A percentile compares a stretch with the other conserved stretches of the same genome.
These are phyloP conservation scores for Leucoma salicis DNA, from an alignment of 2,888 invertebrate species.

Conservation along the genomic window DNA sequence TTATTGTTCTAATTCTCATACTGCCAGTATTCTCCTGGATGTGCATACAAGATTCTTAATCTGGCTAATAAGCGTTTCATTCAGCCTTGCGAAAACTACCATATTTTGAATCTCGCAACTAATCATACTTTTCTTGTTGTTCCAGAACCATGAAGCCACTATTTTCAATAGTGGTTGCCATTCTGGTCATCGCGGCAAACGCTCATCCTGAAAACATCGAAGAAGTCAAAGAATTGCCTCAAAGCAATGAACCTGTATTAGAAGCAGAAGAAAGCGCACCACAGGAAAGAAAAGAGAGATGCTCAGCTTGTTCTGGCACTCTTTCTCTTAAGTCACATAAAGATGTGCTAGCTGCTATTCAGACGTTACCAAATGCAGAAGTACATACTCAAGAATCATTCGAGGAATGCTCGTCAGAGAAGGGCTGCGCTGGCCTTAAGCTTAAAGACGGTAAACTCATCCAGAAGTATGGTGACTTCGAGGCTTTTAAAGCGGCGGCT, in stretches of 20 bases:
- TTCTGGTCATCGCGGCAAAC: conserved; percentile 54
- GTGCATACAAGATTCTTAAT: too few relatives aligned
- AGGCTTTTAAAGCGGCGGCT: conserved; percentile 62
- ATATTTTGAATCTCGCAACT: too few relatives aligned
- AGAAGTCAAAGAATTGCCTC: conserved; percentile 57
- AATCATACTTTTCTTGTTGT: conserved; percentile 38
- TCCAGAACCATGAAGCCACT: conserved; percentile 78
- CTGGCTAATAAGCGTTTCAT: too few relatives aligned
- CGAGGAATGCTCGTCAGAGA: conserved; percentile 67
- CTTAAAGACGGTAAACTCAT: conserved; percentile 70
- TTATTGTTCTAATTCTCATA: too few relatives aligned
- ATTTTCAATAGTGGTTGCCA: conserved; percentile 63
- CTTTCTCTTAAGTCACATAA: conserved; percentile 52
- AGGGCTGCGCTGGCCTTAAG: conserved; percentile 74
- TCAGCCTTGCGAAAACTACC: too few relatives aligned
- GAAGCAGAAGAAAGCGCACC: conserved; percentile 60
- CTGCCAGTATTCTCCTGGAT: too few relatives aligned
- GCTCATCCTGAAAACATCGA: conserved; percentile 64
- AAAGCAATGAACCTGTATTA: conserved; percentile 50
- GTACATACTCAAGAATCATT: conserved; percentile 70
- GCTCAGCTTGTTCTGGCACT: conserved; percentile 55
- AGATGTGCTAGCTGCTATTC: conserved; percentile 53
- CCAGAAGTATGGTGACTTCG: conserved; percentile 64
- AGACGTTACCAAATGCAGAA: conserved; percentile 53
- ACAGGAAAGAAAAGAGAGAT: conserved; percentile 58